Percentiles rank a stretch among this genome's conserved stretches.
phyloP scores from a whole-genome alignment of 2,113 vertebrate genomes.

The Opisthocomus hoazin region DNA sequence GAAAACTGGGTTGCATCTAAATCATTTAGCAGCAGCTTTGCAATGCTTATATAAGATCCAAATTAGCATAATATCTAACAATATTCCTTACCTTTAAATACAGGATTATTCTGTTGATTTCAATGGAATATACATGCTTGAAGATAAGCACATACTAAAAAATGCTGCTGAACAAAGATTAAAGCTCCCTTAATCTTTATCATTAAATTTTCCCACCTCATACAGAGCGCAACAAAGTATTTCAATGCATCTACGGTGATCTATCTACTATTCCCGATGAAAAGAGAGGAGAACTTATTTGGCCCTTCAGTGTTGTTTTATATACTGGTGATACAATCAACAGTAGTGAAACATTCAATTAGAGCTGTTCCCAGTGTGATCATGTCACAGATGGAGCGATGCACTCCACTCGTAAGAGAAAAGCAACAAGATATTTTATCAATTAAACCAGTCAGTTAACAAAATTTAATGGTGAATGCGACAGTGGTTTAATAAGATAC shows the following conservation, averaged over 20 bases:
- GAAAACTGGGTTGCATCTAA: neutral
- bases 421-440: too few relatives aligned
- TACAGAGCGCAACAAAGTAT: neutral
- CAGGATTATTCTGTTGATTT: neutral
- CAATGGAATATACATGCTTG: neutral
- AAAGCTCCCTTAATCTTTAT: neutral
- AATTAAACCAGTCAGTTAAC: too few relatives aligned
- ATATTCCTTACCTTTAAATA: neutral
- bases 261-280: neutral
- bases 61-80: neutral
- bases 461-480: too few relatives aligned
- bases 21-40: neutral
- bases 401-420: too few relatives aligned
- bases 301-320: neutral
- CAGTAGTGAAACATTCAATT: neutral
- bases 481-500: too few relatives aligned
- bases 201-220: neutral
- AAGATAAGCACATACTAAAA: neutral
- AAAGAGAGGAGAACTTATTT: neutral
- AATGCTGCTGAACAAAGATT: neutral
- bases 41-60: neutral
- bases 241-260: neutral
- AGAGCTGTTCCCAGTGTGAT: neutral
- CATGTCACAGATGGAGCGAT: too few relatives aligned
- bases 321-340: neutral